Evolutionary conservation across 2,113 vertebrate genomes (phyloP), one percentile per base, ranked within the genome.

Genomic region (Percina caprodes): DNA sequence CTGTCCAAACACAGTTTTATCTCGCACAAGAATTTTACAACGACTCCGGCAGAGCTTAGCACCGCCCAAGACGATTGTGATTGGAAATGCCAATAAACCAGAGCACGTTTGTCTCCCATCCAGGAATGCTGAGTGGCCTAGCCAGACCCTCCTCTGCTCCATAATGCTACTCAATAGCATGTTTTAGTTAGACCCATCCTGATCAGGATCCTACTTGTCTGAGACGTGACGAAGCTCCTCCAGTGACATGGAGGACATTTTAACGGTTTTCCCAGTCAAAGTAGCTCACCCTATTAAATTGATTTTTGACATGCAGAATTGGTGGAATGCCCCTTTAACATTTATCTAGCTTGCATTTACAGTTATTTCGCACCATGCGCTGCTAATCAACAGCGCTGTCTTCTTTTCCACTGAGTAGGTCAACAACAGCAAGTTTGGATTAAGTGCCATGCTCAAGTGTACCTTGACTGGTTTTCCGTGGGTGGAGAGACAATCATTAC

Each of bases 381-480:
- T 23, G 7, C 59, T 7, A 10, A 33, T n/a, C 9, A 46, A 35
- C 3, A 12, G 14, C 14, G 42, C 35, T 69, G 2, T 54, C 12
- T 19, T 62, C 2, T 63, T 45, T 26, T 65, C 23, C 5, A 42
- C 6, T 39, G 46, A 80, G 35, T 61, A 54, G 48, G 12, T 79
- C 33, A 23, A 46, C 16, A 24, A 24, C 6, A 80, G 24, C 55
- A 74, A 33, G 9, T 56, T 35, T 7, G 12, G 16, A 24, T 33
- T 49, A 16, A 55, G 45, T 60, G 30, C 13, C 23, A 60, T 7
- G 35, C 51, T 79, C 65, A 62, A 62, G 39, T 24, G n/a, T 63
- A 73, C 52, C 14, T 56, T 62, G 59, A 56, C 42, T 59, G 42
- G 35, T 59, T 55, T 52, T 63, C 49, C 21, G 63, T 1, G 8